Base-by-base conservation (phyloP, 1,140 invertebrate genomes). In the Heliconius himera region DNA sequence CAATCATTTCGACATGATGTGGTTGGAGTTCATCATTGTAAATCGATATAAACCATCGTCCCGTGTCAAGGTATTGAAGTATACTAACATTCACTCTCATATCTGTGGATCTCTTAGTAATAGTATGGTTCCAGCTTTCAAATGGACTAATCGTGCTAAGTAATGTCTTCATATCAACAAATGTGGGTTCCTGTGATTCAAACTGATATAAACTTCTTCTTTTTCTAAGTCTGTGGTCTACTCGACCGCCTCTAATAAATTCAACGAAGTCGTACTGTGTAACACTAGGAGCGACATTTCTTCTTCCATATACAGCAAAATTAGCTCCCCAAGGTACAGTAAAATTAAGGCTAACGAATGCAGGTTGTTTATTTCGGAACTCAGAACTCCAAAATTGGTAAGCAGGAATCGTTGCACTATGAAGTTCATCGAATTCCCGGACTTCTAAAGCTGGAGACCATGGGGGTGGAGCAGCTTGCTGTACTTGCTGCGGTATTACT, bases 191-290 rank as follows among this genome's bases (percentile, higher is more conserved):
- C 79, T 89, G 85, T 46, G 83, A 80, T 74, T 93, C 91, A 22
- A 85, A 87, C 82, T 85, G 86, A 22, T 89, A 84, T 38, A 84
- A 86, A 73, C 93, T 94, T 82, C 94, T 87, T 88, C 94, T 95
- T 85, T 95, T 93, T 84, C 97, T 95, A 74, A 97, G 94, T 84
- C 97, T 95, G 85, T 97, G 96, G 88, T 98, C 97, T 6, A 98
- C 95, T 29, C 97, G 95, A 33, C 97, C 97, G 26, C 97, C 97
- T 88, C 97, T 97, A 82, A 98, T 97, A 89, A 98, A 98, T 95
- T 99, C 98, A 22, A 98, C 97, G 91, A 99, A 99, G 91, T 99
- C 98, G 91, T 99, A 99, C 91, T 99, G 98, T 38, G 98, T 99
- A 80, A 99, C 97, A 87, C 98, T 98, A 1, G 99, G 98, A 0